Evolutionary conservation across 1,140 invertebrate genomes (phyloP).

Genomic region (Chlorops oryzae): DNA sequence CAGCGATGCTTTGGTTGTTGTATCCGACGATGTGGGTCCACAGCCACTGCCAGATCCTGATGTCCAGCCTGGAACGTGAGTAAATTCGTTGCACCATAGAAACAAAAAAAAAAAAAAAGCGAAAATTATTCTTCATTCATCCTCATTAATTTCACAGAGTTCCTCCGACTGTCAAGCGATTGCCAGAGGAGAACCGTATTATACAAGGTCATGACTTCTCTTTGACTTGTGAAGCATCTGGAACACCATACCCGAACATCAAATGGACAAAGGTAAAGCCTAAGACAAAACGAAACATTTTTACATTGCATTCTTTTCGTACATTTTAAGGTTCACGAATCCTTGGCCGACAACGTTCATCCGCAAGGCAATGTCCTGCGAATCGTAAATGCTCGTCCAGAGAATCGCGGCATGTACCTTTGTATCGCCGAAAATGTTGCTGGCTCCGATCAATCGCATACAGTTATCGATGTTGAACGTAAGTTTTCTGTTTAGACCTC

Average conservation of each 20-base stretch:
- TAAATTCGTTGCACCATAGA: background rate
- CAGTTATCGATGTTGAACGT: slow-evolving; percentile 82
- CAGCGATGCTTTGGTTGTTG: slow-evolving; percentile 28
- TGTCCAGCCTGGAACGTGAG: slow-evolving; percentile 18
- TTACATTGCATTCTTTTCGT: background rate
- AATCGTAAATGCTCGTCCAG: slow-evolving; percentile 63
- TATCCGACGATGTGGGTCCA: slow-evolving; percentile 22
- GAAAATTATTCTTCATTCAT: background rate
- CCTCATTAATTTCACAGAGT: slow-evolving; percentile 27
- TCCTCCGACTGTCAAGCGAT: slow-evolving; percentile 55
- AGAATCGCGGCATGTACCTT: slow-evolving; percentile 73
- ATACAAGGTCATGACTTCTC: slow-evolving; percentile 70
- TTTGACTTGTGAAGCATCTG: slow-evolving; percentile 65
- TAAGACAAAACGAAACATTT: background rate
- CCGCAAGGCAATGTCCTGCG: slow-evolving; percentile 63
- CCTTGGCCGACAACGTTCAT: slow-evolving; percentile 57
- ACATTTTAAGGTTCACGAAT: slow-evolving; percentile 52
- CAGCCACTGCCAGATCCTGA: slow-evolving; percentile 9
- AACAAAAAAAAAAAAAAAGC: background rate
- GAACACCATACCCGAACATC: slow-evolving; percentile 63
- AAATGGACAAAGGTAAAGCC: slow-evolving; percentile 68
- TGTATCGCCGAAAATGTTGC: slow-evolving; percentile 60
- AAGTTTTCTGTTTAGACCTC: slow-evolving; percentile 46
- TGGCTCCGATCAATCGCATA: slow-evolving; percentile 58
- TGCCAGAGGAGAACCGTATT: slow-evolving; percentile 64